These are phyloP conservation scores for Charina bottae DNA, from an alignment of 2,113 vertebrate species.

Conservation along the genomic window DNA sequence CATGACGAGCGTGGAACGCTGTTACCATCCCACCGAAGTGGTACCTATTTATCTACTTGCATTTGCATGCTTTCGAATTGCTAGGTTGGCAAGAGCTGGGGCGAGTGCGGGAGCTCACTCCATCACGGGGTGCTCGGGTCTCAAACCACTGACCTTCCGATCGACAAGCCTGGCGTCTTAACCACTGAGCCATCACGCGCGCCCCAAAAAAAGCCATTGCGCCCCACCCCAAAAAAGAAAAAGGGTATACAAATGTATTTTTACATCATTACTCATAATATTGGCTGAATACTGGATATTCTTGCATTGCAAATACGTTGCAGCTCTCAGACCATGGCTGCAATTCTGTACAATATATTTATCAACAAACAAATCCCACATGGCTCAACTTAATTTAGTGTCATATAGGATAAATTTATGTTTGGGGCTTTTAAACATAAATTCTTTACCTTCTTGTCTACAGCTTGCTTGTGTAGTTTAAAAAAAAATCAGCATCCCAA, in stretches of 20 bases:
- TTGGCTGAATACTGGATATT: not conserved
- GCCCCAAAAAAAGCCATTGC: too few relatives aligned
- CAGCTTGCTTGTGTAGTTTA: not conserved
- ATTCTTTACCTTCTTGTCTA: not conserved
- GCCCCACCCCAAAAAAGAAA: too few relatives aligned
- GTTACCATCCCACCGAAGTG: too few relatives aligned
- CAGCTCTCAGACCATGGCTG: not conserved
- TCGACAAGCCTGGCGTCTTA: too few relatives aligned
- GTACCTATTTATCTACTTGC: too few relatives aligned
- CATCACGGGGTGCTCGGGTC: too few relatives aligned
- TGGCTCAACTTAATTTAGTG: not conserved
- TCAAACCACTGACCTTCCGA: too few relatives aligned
- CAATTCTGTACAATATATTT: not conserved
- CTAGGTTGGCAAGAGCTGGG: too few relatives aligned
- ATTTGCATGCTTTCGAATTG: too few relatives aligned
- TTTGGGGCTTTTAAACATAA: not conserved
- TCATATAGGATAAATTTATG: not conserved
- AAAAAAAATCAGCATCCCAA: not conserved
- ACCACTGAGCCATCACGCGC: too few relatives aligned
- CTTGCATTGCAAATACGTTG: not conserved
- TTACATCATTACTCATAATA: not conserved
- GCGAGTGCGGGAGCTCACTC: too few relatives aligned
- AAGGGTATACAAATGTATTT: not conserved
- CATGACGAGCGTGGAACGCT: too few relatives aligned
- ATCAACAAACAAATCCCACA: not conserved